phyloP scores from a whole-genome alignment of 2,797 vertebrate species.

The Morus bassanus region DNA sequence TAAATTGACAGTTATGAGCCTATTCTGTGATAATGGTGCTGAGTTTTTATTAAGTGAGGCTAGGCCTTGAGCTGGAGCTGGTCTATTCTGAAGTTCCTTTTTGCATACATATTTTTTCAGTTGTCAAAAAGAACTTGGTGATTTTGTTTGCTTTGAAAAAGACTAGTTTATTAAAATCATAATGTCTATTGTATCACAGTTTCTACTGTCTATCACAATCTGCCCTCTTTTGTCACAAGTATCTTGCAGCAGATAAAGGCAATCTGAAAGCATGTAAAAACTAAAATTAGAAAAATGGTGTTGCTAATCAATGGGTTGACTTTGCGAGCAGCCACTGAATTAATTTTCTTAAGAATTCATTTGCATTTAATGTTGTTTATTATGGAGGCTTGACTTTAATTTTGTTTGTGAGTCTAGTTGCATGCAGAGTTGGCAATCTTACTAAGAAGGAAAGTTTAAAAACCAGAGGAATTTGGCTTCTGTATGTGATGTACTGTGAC shows the following conservation, averaged over 20 bases:
- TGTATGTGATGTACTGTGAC: rapidly evolving
- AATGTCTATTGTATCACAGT: background rate
- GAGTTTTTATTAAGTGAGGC: background rate
- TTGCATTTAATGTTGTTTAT: background rate
- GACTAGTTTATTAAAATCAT: background rate
- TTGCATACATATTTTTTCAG: rapidly evolving
- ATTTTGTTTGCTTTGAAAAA: background rate
- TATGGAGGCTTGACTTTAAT: background rate
- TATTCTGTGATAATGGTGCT: background rate
- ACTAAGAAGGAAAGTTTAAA: background rate
- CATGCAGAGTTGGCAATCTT: background rate
- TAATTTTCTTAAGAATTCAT: background rate
- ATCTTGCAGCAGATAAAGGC: background rate
- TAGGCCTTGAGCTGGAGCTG: background rate
- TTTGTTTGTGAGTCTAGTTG: background rate
- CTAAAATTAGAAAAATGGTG: background rate
- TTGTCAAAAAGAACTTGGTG: background rate
- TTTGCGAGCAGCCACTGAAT: background rate
- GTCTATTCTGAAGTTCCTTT: background rate
- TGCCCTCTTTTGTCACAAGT: background rate
- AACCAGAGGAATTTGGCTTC: background rate
- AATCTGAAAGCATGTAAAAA: background rate
- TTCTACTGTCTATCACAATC: constrained; percentile 29
- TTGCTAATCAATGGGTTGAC: background rate
- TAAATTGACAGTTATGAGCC: background rate